Evolutionary conservation across 2,113 vertebrate genomes (phyloP), one percentile per base, ranked within the genome.

Genomic region (Micronisus gabar): DNA sequence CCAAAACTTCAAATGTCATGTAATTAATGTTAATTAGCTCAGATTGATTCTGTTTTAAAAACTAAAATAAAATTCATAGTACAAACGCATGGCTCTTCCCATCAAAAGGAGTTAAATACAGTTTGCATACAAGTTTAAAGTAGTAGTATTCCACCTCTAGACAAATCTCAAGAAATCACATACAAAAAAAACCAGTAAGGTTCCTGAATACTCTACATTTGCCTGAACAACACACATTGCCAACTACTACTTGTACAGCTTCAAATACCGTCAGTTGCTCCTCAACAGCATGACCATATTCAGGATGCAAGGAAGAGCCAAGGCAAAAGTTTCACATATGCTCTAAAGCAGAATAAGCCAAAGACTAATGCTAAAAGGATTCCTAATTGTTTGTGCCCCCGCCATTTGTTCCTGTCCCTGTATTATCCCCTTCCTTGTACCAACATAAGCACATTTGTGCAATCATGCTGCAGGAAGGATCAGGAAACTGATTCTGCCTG

Each of bases 311-410:
- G 27, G 34, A 91, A 84, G 36, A 95, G 71, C 56, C 79, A 76
- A 91, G n/a, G 45, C 36, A 86, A 0, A 43, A 53, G 66, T 62
- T 70, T 32, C 65, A 91, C 81, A 81, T 15, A 62, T 15, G 29
- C 19, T 70, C 21, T 25, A 65, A 52, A 29, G 38, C 48, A 90
- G 48, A 86, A 65, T 32, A 76, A 61, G 63, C 40, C 83, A 65
- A 90, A 80, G 40, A 47, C 23, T 61, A 67, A 58, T 4, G 23
- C 22, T 53, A 52, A 72, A 74, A 85, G n/a, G 70, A 67, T 71
- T 63, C 34, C 73, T 29, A 81, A 45, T 43, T 68, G 34, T 19
- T 68, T 0, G 0, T 26, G 53, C 7, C 34, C 26, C 25, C 0
- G 1, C 41, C 8, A 4, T 62, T 86, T 3, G 0, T 78, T 95